These are phyloP conservation scores for Xerus rutilus DNA, from an alignment of 2,797 vertebrate species.

Conservation along the genomic window DNA sequence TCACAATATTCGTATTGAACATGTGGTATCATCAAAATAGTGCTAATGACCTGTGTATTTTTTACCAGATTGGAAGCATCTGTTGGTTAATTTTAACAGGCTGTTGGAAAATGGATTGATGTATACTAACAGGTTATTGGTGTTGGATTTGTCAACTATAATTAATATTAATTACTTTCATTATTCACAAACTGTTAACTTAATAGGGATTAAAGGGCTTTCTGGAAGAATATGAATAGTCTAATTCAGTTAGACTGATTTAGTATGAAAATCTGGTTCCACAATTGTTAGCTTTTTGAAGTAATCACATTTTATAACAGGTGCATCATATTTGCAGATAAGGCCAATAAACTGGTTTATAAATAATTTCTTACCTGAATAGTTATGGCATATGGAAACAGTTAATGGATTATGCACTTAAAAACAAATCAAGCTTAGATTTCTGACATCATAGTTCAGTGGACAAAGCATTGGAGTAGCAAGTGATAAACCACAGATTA, in stretches of 20 bases:
- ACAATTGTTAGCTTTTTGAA: slow-evolving; percentile 74
- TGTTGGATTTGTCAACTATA: slow-evolving; percentile 78
- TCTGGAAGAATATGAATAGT: slow-evolving; percentile 69
- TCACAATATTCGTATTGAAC: slow-evolving; percentile 74
- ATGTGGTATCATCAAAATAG: slow-evolving; percentile 80
- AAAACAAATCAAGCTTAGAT: slow-evolving; percentile 66
- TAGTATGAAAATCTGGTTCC: slow-evolving; percentile 73
- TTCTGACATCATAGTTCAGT: slow-evolving; percentile 59
- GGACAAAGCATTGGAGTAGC: not conserved
- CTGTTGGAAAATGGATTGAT: slow-evolving; percentile 69
- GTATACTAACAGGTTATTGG: slow-evolving; percentile 75
- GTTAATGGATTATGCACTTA: slow-evolving; percentile 69
- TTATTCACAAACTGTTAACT: slow-evolving; percentile 79
- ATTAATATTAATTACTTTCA: slow-evolving; percentile 81
- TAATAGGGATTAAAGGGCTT: slow-evolving; percentile 78
- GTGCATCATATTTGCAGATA: slow-evolving; percentile 70
- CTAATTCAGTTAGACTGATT: slow-evolving; percentile 68
- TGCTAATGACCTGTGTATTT: slow-evolving; percentile 71
- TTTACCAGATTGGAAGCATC: slow-evolving; percentile 80
- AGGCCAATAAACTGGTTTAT: slow-evolving; percentile 66
- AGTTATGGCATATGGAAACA: slow-evolving; percentile 62
- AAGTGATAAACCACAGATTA: slow-evolving; percentile 47
- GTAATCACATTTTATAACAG: slow-evolving; percentile 77
- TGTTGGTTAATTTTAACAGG: slow-evolving; percentile 78
- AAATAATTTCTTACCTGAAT: slow-evolving; percentile 78